Evolutionary conservation across 2,888 invertebrate genomes (phyloP), one percentile per base, ranked within the genome.

Genomic region (Tiliacea citrago): DNA sequence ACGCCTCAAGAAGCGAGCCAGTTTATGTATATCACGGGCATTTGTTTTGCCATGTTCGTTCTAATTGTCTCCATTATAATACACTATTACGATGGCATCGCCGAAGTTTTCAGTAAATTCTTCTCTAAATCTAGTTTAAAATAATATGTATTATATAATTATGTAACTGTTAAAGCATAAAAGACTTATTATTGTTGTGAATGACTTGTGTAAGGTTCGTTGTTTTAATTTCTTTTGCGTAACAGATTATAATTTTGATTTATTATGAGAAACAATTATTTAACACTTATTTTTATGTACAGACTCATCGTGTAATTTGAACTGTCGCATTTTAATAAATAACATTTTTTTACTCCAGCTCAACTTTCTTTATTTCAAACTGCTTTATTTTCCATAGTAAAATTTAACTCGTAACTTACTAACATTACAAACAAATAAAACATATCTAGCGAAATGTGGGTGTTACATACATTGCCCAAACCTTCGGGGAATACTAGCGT

Each of bases 21-120:
- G 89, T 96, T 97, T 60, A 96, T 97, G 93, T 97, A 97, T 87
- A 94, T 97, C 47, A 94, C 96, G 4, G 97, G 97, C 62, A 96
- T 98, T 72, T 95, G 96, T 62, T 96, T 97, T 85, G 97, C 98
- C 18, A 93, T 98, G 90, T 86, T 98, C 9, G 97, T 98, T 51
- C 91, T 97, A 0, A 83, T 97, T 39, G 90, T 97, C 53, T 97
- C 98, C 42, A 95, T 98, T 78, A 89, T 97, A 57, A 91, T 98
- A 77, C 97, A 98, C 88, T 97, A 96, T 78, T 96, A 96, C 77
- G 94, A 96, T 72, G 87, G 90, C 1, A 95, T 96, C 63, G 88
- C 90, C 3, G 86, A 90, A 49, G 87, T 94, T 42, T 74, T 95
- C 45, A 85, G 91, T 62, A 94, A 93, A 90, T 66, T 94, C 13